Evolutionary conservation across 2,113 vertebrate species (phyloP).

Genomic region (Tachycineta bicolor): DNA sequence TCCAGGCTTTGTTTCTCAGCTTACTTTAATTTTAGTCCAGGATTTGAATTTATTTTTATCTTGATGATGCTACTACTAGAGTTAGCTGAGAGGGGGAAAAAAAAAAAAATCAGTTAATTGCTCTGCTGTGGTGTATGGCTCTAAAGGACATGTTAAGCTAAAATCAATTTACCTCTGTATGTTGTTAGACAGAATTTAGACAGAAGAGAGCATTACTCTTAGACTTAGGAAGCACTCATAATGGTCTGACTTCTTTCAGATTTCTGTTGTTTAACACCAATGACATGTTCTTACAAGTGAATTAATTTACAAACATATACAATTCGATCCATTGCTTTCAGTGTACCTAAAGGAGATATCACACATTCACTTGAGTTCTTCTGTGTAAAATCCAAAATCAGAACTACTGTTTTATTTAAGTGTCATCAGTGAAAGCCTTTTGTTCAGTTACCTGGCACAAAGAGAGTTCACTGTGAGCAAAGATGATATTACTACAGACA

Average conservation of each 20-base stretch:
- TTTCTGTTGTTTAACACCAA: not conserved
- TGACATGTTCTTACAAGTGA: not conserved
- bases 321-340: not conserved
- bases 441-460: not conserved
- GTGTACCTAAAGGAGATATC: not conserved
- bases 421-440: not conserved
- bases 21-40: not conserved
- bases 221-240: not conserved
- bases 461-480: not conserved
- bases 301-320: not conserved
- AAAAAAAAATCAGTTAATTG: not conserved
- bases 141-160: not conserved
- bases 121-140: not conserved
- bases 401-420: not conserved
- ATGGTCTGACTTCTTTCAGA: not conserved
- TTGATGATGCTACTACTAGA: not conserved
- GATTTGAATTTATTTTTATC: not conserved
- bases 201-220: not conserved
- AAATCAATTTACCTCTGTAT: not conserved
- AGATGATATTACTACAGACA: not conserved
- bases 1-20: not conserved
- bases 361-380: not conserved
- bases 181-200: not conserved
- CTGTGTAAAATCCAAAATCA: not conserved
- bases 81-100: not conserved